Conservation (phyloP, 2,113 vertebrate genomes). For the Globicephala melas region DNA sequence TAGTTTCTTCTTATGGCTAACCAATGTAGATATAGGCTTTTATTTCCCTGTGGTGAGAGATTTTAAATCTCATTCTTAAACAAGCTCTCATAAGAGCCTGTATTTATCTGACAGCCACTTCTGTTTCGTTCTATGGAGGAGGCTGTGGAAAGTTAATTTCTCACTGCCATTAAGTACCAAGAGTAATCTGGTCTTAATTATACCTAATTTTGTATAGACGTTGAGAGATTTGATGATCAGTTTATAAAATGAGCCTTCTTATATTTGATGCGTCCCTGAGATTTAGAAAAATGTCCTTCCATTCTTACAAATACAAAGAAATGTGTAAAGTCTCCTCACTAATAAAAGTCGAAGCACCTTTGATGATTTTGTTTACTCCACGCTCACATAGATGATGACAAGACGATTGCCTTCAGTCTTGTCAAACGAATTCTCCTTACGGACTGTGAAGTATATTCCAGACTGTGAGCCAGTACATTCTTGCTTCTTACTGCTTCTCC, state of each 20-base stretch:
- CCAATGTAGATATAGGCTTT: background rate
- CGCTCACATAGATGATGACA: background rate
- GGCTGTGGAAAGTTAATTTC: constrained; percentile 16
- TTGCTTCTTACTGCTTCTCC: background rate
- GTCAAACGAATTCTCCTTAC: background rate
- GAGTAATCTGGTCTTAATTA: constrained; percentile 27
- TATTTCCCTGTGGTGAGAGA: background rate
- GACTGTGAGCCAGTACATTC: background rate
- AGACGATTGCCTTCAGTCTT: background rate
- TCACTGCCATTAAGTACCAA: constrained; percentile 15
- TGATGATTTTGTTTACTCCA: background rate
- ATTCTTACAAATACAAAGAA: background rate
- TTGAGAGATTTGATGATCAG: constrained; percentile 2
- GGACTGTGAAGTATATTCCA: background rate
- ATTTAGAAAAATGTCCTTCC: background rate
- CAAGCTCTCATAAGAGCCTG: background rate
- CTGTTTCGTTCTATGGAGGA: background rate
- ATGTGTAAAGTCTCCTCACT: background rate
- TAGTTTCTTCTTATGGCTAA: background rate
- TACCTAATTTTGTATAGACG: background rate
- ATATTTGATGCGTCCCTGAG: background rate
- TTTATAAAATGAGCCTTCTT: background rate
- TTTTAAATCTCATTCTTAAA: background rate
- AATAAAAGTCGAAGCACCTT: background rate
- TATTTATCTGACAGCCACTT: background rate